phyloP scores from a whole-genome alignment of 2,797 vertebrate genomes.

The Mormyrops boulengeri region DNA sequence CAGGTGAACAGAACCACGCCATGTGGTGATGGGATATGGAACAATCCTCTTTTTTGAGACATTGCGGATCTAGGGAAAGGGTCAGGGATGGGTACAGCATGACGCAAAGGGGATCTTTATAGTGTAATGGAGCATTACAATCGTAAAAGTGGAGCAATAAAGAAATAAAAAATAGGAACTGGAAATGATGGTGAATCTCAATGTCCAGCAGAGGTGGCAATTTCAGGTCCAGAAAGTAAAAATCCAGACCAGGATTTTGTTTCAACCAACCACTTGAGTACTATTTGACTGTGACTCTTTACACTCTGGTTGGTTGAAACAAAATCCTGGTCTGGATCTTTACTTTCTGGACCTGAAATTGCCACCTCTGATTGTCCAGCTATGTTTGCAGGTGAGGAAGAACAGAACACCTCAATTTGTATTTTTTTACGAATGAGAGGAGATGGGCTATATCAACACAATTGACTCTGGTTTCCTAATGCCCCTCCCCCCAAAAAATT shows the following conservation, averaged over 20 bases:
- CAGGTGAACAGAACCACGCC: neutral
- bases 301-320: too few species aligned
- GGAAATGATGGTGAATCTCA: neutral
- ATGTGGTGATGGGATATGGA: neutral
- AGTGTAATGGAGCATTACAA: neutral
- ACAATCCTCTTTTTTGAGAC: neutral
- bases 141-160: neutral
- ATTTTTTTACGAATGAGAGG: neutral
- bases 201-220: neutral
- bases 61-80: neutral
- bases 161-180: neutral
- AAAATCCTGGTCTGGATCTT: too few species aligned
- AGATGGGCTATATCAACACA: neutral
- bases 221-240: too few species aligned
- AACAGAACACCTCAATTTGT: neutral
- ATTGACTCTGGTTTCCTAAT: neutral
- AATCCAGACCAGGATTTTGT: too few species aligned
- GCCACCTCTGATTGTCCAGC: neutral
- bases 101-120: neutral
- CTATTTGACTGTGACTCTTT: too few species aligned
- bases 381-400: neutral
- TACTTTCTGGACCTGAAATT: too few species aligned
- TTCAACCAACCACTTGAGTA: too few species aligned
- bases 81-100: neutral
- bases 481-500: neutral